Evolutionary conservation across 2,888 invertebrate species (phyloP).

Genomic region (Erynnis tages): DNA sequence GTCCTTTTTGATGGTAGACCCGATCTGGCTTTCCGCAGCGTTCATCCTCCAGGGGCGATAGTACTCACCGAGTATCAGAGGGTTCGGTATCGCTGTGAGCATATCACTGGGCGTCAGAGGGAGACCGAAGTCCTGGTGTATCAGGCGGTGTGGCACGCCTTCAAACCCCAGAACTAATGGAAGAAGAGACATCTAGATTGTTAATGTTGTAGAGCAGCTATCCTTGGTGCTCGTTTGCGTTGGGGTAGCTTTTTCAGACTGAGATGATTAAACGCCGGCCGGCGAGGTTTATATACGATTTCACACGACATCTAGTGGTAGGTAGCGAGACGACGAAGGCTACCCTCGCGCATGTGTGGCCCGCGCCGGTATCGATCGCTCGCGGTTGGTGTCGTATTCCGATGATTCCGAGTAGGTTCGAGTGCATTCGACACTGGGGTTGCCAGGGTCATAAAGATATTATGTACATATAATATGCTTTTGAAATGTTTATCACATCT

Average conservation of each 20-base stretch:
- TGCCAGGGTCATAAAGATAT: background rate
- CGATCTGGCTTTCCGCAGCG: constrained; percentile 63
- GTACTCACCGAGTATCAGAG: constrained; percentile 53
- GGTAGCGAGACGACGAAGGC: constrained; percentile 28
- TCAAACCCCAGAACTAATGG: constrained; percentile 48
- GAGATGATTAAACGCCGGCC: constrained; percentile 38
- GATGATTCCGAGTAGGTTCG: too few relatives aligned
- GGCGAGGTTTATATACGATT: constrained; percentile 46
- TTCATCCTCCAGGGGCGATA: constrained; percentile 57
- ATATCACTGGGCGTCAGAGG: constrained; percentile 65
- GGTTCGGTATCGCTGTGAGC: constrained; percentile 47
- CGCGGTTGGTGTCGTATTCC: constrained; percentile 19
- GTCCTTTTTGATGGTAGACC: constrained; percentile 70
- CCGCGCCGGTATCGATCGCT: constrained; percentile 19
- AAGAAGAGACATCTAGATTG: constrained; percentile 46
- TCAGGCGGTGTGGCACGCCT: constrained; percentile 49
- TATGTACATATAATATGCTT: background rate
- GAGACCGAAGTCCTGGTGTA: constrained; percentile 71
- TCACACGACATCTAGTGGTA: constrained; percentile 46
- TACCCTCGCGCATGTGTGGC: background rate
- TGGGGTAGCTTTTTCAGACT: constrained; percentile 32
- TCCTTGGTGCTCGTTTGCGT: constrained; percentile 26
- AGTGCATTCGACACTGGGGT: constrained; percentile 1
- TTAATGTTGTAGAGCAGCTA: background rate
- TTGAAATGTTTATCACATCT: too few relatives aligned